A percentile compares a stretch with the other conserved stretches of the same genome.
These are phyloP conservation scores for Chelonus formosanus DNA, from an alignment of 2,888 invertebrate species.

Conservation along the genomic window DNA sequence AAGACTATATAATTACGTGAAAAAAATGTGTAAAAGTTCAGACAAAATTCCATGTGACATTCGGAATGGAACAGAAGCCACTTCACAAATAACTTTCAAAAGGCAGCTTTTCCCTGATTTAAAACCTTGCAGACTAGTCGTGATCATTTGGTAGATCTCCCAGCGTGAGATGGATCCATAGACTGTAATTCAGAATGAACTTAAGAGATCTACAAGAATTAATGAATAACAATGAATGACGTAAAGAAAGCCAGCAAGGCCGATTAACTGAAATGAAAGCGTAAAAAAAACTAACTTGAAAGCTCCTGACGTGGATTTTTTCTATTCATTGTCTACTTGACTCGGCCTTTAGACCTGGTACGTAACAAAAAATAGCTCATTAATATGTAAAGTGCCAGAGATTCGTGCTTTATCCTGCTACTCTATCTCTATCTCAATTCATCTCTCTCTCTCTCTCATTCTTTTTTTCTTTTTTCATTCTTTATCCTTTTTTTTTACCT, in stretches of 20 bases:
- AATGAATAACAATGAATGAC: constrained; percentile 28
- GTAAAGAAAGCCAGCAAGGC: constrained; percentile 4
- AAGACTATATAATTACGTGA: constrained; percentile 66
- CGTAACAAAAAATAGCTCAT: constrained; percentile 47
- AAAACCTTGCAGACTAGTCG: constrained; percentile 47
- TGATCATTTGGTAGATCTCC: constrained; percentile 59
- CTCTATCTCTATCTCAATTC: constrained; percentile 20
- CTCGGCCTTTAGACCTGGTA: constrained; percentile 4
- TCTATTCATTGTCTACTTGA: constrained; percentile 26
- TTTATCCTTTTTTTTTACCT: background rate
- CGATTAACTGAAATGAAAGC: constrained; percentile 34
- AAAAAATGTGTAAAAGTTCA: constrained; percentile 77
- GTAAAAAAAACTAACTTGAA: constrained; percentile 18
- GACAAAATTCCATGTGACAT: constrained; percentile 76
- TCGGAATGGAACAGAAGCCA: constrained; percentile 74
- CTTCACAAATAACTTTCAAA: constrained; percentile 80
- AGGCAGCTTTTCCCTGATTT: constrained; percentile 71
- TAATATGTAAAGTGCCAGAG: constrained; percentile 49
- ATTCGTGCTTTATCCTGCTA: constrained; percentile 46
- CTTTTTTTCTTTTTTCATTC: constrained; percentile 2
- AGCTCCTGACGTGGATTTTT: constrained; percentile 13
- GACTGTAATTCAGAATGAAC: constrained; percentile 10
- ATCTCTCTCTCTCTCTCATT: constrained; percentile 11
- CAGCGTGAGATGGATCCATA: constrained; percentile 48
- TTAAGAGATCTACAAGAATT: background rate